These are phyloP conservation scores for Chelmon rostratus DNA, from an alignment of 2,797 vertebrate species.

Conservation along the genomic window DNA sequence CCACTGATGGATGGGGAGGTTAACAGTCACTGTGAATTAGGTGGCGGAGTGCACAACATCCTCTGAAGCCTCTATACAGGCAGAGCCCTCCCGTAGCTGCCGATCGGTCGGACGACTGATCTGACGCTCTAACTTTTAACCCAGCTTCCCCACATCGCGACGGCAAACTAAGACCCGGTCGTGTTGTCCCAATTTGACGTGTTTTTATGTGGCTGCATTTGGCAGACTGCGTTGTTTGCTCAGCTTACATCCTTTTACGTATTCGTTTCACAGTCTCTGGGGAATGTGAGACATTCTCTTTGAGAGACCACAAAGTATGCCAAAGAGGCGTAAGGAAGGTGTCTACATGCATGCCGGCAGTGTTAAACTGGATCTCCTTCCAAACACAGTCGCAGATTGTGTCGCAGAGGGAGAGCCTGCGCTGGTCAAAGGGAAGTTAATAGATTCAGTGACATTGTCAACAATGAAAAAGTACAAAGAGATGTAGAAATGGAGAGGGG, in stretches of 20 bases:
- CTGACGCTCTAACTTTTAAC: constrained; percentile 37
- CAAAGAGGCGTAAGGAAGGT: constrained; percentile 21
- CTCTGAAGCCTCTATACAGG: constrained; percentile 58
- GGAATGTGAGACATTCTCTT: constrained; percentile 32
- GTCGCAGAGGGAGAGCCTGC: constrained; percentile 15
- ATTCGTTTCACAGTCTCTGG: constrained; percentile 18
- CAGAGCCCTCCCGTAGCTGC: constrained; percentile 44
- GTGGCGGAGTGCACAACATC: constrained; percentile 48
- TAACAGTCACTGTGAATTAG: constrained; percentile 67
- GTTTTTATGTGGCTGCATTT: constrained; percentile 41
- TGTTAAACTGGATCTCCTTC: constrained; percentile 20
- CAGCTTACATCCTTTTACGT: constrained; percentile 27
- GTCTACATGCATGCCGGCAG: constrained; percentile 8
- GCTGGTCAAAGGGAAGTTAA: constrained; percentile 55
- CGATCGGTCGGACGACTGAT: constrained; percentile 50
- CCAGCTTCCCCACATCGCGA: constrained; percentile 7
- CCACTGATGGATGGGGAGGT: constrained; percentile 77
- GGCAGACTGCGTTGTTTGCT: constrained; percentile 31
- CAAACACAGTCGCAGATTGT: constrained; percentile 29
- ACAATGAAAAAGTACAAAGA: constrained; percentile 33
- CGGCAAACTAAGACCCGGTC: constrained; percentile 28
- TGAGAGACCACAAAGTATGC: constrained; percentile 42
- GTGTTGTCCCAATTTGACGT: constrained; percentile 5
- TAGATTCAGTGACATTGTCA: constrained; percentile 60
- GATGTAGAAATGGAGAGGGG: constrained; percentile 11